phyloP scores from a whole-genome alignment of 2,113 vertebrate genomes.

The Dasyprocta punctata region DNA sequence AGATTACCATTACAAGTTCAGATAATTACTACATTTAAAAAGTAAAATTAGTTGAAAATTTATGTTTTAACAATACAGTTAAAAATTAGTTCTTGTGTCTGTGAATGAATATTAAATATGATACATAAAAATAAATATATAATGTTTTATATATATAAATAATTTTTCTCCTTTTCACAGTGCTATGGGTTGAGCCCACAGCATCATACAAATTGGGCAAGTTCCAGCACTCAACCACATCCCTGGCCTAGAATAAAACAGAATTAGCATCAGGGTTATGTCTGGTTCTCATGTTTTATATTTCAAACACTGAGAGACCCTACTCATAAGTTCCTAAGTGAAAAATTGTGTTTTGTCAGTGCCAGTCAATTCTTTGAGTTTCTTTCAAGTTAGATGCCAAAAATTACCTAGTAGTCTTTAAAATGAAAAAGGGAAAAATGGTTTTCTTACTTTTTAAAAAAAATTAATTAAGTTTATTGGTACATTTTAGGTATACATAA shows the following conservation, averaged over 20 bases:
- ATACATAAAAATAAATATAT: neutral
- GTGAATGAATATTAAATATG: neutral
- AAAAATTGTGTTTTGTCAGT: neutral
- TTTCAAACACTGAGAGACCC: slow-evolving; percentile 31
- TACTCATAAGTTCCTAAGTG: neutral
- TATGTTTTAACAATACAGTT: neutral
- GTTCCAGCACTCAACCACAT: neutral
- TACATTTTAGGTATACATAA: neutral
- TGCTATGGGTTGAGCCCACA: neutral
- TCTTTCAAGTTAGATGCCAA: slow-evolving; percentile 11
- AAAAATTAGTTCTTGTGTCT: slow-evolving; percentile 36
- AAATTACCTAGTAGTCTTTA: slow-evolving; percentile 24
- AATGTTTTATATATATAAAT: neutral
- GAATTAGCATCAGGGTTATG: neutral
- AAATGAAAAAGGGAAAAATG: neutral
- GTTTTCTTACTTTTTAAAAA: neutral
- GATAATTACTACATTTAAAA: slow-evolving; percentile 6
- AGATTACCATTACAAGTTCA: neutral
- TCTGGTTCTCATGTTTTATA: neutral
- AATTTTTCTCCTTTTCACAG: neutral
- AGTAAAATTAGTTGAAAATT: slow-evolving; percentile 34
- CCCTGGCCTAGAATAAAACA: neutral
- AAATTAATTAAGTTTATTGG: neutral
- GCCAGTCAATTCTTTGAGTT: slow-evolving; percentile 8
- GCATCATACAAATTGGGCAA: neutral